A percentile compares a stretch with the other conserved stretches of the same genome.
Conservation (phyloP, 2,888 invertebrate species). For the Agrypnus murinus region DNA sequence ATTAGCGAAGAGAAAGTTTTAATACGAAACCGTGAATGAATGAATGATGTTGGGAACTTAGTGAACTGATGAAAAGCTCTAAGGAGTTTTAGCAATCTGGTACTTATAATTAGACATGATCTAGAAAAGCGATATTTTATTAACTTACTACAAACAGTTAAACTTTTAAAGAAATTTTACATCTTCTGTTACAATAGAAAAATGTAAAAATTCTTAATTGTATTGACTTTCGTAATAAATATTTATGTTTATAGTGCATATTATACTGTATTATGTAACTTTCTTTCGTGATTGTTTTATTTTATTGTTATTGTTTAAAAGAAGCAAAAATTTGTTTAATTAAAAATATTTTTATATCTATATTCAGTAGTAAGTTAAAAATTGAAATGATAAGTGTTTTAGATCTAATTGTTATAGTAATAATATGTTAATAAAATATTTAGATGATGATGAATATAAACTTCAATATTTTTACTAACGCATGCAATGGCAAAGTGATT, state of each 20-base stretch:
- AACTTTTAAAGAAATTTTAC: slow-evolving; percentile 2
- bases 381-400: too few relatives aligned
- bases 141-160: neutral
- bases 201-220: neutral
- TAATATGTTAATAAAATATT: too few relatives aligned
- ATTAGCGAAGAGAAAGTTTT: slow-evolving; percentile 12
- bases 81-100: neutral
- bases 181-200: neutral
- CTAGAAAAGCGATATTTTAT: slow-evolving; percentile 25
- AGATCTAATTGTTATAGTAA: too few relatives aligned
- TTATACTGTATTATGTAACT: neutral
- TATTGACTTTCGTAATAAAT: neutral
- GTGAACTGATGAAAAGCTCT: slow-evolving; percentile 21
- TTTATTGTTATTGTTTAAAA: slow-evolving; percentile 7
- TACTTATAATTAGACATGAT: slow-evolving; percentile 7
- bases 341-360: neutral
- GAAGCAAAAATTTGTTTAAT: neutral
- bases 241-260: neutral
- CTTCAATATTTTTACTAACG: too few relatives aligned
- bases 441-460: too few relatives aligned
- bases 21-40: slow-evolving; percentile 15
- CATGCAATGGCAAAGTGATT: too few relatives aligned
- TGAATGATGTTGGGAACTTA: slow-evolving; percentile 27
- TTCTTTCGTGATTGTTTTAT: neutral
- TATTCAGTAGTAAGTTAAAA: too few relatives aligned